Conservation (phyloP, 1,140 invertebrate genomes). For the Diorhabda sublineata region DNA sequence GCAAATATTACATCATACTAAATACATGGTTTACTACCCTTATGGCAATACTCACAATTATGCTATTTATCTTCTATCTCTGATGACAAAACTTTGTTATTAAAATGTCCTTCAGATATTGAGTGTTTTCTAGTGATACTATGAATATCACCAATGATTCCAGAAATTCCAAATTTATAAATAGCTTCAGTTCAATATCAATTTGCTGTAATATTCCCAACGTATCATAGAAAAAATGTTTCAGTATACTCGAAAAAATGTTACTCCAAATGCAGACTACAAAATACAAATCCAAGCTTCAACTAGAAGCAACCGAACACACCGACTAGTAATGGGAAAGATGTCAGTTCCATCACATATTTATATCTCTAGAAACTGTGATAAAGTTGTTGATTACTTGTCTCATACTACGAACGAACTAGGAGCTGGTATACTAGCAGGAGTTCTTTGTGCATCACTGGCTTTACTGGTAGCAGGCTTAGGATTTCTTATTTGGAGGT, state of each 20-base stretch:
- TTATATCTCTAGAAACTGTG: constrained; percentile 63
- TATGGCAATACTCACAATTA: too few relatives aligned
- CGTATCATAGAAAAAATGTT: constrained; percentile 33
- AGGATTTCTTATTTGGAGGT: constrained; percentile 75
- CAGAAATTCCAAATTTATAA: too few relatives aligned
- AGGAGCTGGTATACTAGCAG: constrained; percentile 67
- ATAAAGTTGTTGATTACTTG: constrained; percentile 57
- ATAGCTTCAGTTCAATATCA: too few relatives aligned
- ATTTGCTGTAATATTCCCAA: too few relatives aligned
- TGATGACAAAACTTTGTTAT: too few relatives aligned
- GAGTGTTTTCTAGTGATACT: neutral
- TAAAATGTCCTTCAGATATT: too few relatives aligned
- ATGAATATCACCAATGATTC: too few relatives aligned
- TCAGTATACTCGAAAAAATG: constrained; percentile 68
- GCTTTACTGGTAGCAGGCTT: constrained; percentile 66
- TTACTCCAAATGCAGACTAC: constrained; percentile 70
- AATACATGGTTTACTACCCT: too few relatives aligned
- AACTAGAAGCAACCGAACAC: constrained; percentile 63
- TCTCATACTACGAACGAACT: constrained; percentile 58
- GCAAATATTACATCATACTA: too few relatives aligned
- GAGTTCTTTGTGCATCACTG: constrained; percentile 68
- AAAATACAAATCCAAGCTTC: constrained; percentile 70
- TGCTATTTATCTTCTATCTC: too few relatives aligned
- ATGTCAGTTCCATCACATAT: constrained; percentile 62
- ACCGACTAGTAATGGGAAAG: constrained; percentile 62